phyloP scores from a whole-genome alignment of 35 echinoderm and acorn worm genomes.

The Heliocidaris erythrogramma region DNA sequence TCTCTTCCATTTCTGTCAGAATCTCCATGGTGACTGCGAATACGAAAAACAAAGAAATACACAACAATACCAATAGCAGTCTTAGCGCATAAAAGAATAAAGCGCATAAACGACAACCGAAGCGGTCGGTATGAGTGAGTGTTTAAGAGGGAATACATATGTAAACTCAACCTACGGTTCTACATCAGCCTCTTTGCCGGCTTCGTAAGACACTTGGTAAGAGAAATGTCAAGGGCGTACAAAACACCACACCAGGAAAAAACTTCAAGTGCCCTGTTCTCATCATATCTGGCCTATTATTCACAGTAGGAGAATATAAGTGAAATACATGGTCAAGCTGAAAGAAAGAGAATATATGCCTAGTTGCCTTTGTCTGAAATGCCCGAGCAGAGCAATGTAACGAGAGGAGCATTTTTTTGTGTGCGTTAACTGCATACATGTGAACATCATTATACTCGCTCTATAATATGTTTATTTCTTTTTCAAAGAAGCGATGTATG shows the following conservation, averaged over 20 bases:
- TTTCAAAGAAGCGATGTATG: no score
- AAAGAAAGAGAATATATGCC: background rate
- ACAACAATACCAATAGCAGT: background rate
- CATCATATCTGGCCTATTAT: background rate
- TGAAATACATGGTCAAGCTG: background rate
- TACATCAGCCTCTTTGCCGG: background rate
- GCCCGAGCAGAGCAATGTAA: no score
- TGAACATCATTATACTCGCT: no score
- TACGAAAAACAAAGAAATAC: background rate
- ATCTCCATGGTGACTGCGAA: background rate
- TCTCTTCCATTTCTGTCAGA: background rate
- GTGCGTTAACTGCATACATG: no score
- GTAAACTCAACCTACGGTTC: background rate
- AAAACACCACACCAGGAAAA: background rate
- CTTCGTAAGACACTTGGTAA: background rate
- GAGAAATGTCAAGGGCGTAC: background rate
- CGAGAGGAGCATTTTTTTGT: no score
- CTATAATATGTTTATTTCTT: no score
- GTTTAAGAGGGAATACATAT: constrained; percentile 18
- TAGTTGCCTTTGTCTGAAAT: background rate
- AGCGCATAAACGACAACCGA: background rate
- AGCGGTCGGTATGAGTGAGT: background rate
- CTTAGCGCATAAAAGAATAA: background rate
- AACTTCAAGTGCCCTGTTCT: background rate
- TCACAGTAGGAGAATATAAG: background rate